Evolutionary conservation across 92 coral and sea anemone genomes (phyloP).

Genomic region (Parazoanthus swiftii): DNA sequence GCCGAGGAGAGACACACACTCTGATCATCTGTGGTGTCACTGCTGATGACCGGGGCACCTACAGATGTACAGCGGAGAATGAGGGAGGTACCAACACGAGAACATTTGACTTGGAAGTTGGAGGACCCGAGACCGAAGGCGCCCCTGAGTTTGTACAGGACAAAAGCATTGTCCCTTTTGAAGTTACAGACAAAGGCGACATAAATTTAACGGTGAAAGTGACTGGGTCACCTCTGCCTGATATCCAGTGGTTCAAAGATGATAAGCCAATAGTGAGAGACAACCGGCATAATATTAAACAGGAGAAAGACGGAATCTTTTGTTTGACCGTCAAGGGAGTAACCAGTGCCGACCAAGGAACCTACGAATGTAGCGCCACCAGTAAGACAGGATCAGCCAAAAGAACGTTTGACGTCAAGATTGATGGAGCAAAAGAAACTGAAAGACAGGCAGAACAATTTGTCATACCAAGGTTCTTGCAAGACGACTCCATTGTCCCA

Average conservation of each 20-base stretch:
- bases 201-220: slow-evolving; percentile 63
- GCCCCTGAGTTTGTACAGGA: slow-evolving; percentile 68
- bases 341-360: slow-evolving; percentile 65
- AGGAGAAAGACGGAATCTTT: slow-evolving; percentile 56
- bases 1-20: slow-evolving; percentile 62
- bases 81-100: slow-evolving; percentile 53
- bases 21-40: slow-evolving; percentile 73
- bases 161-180: slow-evolving; percentile 62
- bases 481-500: slow-evolving; percentile 57
- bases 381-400: slow-evolving; percentile 57
- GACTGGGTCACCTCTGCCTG: slow-evolving; percentile 64
- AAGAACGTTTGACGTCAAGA: slow-evolving; percentile 75
- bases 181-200: slow-evolving; percentile 66
- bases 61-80: slow-evolving; percentile 55
- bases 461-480: slow-evolving; percentile 56
- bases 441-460: slow-evolving; percentile 28
- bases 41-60: slow-evolving; percentile 69
- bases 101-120: slow-evolving; percentile 57
- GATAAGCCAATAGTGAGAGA: slow-evolving; percentile 55
- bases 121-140: slow-evolving; percentile 33
- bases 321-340: slow-evolving; percentile 69
- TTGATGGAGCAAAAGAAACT: slow-evolving; percentile 50
- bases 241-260: slow-evolving; percentile 83
- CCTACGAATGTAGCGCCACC: slow-evolving; percentile 49
- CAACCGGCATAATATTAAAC: slow-evolving; percentile 25